Percentiles rank a stretch among this genome's conserved stretches.
Conservation (phyloP, 2,113 vertebrate genomes). For the Natator depressus region DNA sequence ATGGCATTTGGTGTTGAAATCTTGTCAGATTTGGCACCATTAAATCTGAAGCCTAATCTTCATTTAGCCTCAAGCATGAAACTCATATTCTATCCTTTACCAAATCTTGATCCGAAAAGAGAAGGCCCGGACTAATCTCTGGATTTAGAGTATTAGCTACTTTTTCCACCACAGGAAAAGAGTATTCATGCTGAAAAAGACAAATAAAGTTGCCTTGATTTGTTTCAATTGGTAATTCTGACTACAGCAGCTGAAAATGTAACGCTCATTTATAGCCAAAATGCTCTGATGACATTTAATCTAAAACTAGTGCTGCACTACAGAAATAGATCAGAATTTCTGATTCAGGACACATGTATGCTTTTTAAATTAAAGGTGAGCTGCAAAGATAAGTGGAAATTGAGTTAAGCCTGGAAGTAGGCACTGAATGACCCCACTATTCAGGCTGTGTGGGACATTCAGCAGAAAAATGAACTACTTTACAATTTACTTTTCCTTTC, state of each 20-base stretch:
- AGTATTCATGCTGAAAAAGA: conserved; percentile 41
- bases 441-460: background rate
- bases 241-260: conserved; percentile 66
- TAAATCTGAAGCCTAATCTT: background rate
- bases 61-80: background rate
- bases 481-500: conserved; percentile 28
- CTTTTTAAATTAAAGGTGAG: conserved; percentile 51
- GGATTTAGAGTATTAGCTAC: background rate
- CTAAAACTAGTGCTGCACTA: conserved; percentile 32
- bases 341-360: conserved; percentile 35
- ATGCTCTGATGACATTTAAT: conserved; percentile 60
- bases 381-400: conserved; percentile 56
- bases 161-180: background rate
- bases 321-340: background rate
- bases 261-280: conserved; percentile 54
- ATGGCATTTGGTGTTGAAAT: background rate
- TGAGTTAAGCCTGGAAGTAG: conserved; percentile 50
- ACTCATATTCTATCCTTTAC: background rate
- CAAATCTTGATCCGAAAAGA: background rate
- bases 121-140: background rate
- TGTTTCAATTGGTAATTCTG: conserved; percentile 66
- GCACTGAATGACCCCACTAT: conserved; percentile 30
- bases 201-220: conserved; percentile 59
- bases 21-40: background rate
- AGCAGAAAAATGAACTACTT: background rate